Evolutionary conservation across 2,797 vertebrate genomes (phyloP).

Genomic region (Tragopan temminckii): DNA sequence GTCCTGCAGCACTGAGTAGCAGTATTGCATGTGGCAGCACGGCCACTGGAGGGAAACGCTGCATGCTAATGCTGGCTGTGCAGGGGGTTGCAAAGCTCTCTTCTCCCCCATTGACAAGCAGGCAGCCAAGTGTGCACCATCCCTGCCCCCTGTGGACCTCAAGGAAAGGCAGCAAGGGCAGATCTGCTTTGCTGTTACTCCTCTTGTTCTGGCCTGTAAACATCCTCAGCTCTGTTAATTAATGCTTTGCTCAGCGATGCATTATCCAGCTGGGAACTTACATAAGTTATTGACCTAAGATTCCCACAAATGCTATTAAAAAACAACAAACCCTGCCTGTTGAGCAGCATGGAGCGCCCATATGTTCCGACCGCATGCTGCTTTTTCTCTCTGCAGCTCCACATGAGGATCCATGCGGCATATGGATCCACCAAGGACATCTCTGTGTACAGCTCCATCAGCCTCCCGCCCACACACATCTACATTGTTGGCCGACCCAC

Average conservation of each 20-base stretch:
- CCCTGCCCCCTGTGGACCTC: background rate
- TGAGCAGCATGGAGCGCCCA: fast-evolving
- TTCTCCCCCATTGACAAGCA: background rate
- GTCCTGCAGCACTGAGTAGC: background rate
- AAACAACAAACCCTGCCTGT: background rate
- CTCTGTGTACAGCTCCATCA: slow-evolving; percentile 94
- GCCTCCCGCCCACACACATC: slow-evolving; percentile 91
- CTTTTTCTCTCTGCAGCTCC: slow-evolving; percentile 80
- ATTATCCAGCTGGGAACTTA: background rate
- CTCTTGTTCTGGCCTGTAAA: slow-evolving; percentile 4
- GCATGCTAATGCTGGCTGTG: background rate
- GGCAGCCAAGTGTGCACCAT: background rate
- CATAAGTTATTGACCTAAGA: background rate
- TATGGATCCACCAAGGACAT: slow-evolving; percentile 99
- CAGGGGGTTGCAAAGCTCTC: background rate
- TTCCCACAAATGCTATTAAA: background rate
- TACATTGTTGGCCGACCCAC: slow-evolving; percentile 96
- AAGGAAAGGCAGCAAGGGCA: background rate
- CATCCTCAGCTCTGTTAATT: slow-evolving; percentile 18
- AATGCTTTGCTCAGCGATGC: background rate
- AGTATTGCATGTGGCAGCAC: fast-evolving
- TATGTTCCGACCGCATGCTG: background rate
- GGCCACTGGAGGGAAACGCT: background rate
- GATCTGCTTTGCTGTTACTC: background rate
- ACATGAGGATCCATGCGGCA: slow-evolving; percentile 93